Percentiles rank a stretch among this genome's conserved stretches.
phyloP scores from a whole-genome alignment of 2,888 invertebrate genomes.

The Cosmia trapezina region DNA sequence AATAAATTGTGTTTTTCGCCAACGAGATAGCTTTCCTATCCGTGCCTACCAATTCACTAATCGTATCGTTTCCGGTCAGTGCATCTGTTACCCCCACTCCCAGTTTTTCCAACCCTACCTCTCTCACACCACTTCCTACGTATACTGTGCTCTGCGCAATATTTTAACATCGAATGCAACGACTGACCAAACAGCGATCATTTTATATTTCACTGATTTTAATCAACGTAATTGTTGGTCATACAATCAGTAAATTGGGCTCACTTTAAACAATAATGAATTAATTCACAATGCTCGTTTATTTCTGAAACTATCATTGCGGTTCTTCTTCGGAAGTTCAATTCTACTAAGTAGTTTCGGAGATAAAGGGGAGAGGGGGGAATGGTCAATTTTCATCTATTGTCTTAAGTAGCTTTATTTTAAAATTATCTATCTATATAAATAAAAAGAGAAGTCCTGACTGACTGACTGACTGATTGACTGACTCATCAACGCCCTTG shows the following conservation, averaged over 20 bases:
- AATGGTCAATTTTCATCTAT: too few relatives aligned
- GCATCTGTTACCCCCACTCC: constrained; percentile 27
- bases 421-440: too few relatives aligned
- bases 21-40: constrained; percentile 42
- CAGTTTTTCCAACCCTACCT: constrained; percentile 20
- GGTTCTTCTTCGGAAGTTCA: background rate
- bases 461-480: too few relatives aligned
- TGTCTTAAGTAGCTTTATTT: too few relatives aligned
- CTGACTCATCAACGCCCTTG: too few relatives aligned
- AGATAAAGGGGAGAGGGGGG: too few relatives aligned
- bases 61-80: constrained; percentile 62
- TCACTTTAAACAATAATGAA: constrained; percentile 19
- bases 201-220: constrained; percentile 41
- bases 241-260: constrained; percentile 22
- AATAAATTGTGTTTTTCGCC: constrained; percentile 8
- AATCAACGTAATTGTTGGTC: constrained; percentile 48
- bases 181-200: constrained; percentile 19
- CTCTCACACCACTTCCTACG: constrained; percentile 24
- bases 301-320: background rate
- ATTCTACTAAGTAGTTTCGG: background rate
- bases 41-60: constrained; percentile 55
- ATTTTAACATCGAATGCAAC: constrained; percentile 16
- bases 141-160: constrained; percentile 24
- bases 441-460: too few relatives aligned
- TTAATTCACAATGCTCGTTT: constrained; percentile 27